These are phyloP conservation scores for Acrocera orbiculus DNA, from an alignment of 2,888 invertebrate genomes.

Conservation along the genomic window DNA sequence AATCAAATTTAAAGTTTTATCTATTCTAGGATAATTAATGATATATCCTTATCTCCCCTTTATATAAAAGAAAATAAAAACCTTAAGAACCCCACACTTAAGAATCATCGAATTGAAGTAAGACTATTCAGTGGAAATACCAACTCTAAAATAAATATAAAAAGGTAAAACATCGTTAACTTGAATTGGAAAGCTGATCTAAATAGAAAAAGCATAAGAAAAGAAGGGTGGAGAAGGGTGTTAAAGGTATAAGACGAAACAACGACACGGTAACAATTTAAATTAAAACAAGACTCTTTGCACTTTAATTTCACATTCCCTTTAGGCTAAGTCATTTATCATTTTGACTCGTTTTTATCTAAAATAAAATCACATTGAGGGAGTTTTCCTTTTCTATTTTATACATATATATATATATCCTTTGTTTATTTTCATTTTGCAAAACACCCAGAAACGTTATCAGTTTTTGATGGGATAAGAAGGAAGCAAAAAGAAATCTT, in stretches of 20 bases:
- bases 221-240: too few species aligned
- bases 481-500: too few species aligned
- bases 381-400: constrained; percentile 6
- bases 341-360: constrained; percentile 13
- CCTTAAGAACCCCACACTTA: constrained; percentile 1
- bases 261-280: constrained; percentile 11
- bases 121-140: constrained; percentile 2
- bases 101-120: constrained; percentile 1
- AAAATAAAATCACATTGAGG: constrained; percentile 13
- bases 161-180: background rate
- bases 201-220: background rate
- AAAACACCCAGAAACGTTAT: too few species aligned
- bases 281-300: constrained; percentile 12
- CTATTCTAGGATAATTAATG: constrained; percentile 17
- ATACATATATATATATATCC: too few species aligned
- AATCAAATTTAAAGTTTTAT: constrained; percentile 13
- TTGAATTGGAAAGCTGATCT: background rate
- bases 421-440: too few species aligned
- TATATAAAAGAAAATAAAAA: constrained; percentile 4
- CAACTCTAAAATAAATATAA: background rate
- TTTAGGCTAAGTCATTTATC: constrained; percentile 13
- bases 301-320: constrained; percentile 14
- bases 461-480: too few species aligned
- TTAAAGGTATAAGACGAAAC: background rate
- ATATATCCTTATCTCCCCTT: constrained; percentile 15